Base-by-base conservation (phyloP, 2,113 vertebrate genomes). In the Phrynosoma platyrhinos region DNA sequence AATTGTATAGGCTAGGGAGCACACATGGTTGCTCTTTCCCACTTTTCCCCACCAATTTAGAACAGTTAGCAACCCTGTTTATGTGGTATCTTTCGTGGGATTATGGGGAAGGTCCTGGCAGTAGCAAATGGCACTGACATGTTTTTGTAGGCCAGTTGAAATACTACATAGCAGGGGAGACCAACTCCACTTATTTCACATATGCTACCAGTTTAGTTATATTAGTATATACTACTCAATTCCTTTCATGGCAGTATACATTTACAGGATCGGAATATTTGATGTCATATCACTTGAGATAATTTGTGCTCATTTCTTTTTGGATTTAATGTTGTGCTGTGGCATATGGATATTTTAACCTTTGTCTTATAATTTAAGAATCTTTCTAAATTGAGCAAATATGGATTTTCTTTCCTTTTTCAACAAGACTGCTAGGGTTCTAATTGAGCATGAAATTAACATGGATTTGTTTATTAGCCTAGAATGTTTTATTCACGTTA, bases 381-480 rank as follows among this genome's bases (percentile, higher is more conserved):
- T 30, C 23, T 2, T 80, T 93, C 21, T 52, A 85, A 92, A 86
- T 82, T 53, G 53, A 2, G 4, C 82, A 69, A 91, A 79, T 6
- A 55, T 36, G 9, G 68, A 40, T 53, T 78, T 83, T 64, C 52
- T 64, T 10, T 75, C 13, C 36, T 52, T 53, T 42, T 1, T 8
- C 90, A 62, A 79, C 30, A 52, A 79, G 2, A 76, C 53, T n/a
- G 14, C 69, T 64, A 25, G 82, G 55, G 47, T 95, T 90, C 94
- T 88, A 95, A 93, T 85, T 93, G 88, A 91, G 87, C 88, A 76
- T 93, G 91, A 93, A 94, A 93, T 93, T 47, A 91, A 91, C 92
- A 85, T 87, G 89, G 87, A 92, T 94, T 93, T 93, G 77, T 94
- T 91, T 94, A 86, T 68, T 86, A 58, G 74, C 32, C 83, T 75